Percentiles rank a stretch among this genome's conserved stretches.
Conservation (phyloP, 2,113 vertebrate genomes). For the Mystacornis crossleyi region DNA sequence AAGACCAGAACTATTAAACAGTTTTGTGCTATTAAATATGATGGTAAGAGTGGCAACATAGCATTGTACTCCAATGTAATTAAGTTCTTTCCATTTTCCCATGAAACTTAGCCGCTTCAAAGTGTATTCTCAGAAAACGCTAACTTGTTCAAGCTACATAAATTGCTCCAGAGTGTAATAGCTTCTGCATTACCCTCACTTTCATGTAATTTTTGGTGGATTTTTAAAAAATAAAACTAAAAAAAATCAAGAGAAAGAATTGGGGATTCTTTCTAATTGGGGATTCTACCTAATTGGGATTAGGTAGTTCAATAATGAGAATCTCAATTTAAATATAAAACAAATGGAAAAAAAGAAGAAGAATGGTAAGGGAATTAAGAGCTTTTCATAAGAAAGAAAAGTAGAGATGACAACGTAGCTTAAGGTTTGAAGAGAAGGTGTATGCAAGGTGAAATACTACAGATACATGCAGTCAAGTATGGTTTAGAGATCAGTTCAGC, state of each 20-base stretch:
- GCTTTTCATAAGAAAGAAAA: neutral
- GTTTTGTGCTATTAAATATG: constrained; percentile 3
- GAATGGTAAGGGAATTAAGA: neutral
- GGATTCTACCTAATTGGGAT: too few species aligned
- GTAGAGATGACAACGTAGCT: neutral
- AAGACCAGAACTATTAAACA: neutral
- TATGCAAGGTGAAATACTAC: neutral
- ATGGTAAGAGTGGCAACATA: neutral
- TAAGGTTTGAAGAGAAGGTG: neutral
- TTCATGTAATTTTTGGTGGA: neutral
- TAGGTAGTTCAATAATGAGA: neutral
- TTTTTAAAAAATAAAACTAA: neutral
- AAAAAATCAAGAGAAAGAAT: neutral
- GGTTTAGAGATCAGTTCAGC: neutral
- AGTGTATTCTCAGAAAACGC: neutral
- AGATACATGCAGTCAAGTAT: neutral
- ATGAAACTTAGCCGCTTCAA: neutral
- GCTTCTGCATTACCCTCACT: neutral
- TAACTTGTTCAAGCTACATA: neutral
- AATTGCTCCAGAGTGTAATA: neutral
- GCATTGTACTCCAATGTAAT: neutral
- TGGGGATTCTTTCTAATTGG: too few species aligned
- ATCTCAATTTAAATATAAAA: neutral
- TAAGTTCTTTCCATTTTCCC: constrained; percentile 39
- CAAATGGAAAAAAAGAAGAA: neutral